Evolutionary conservation across 2,888 invertebrate genomes (phyloP).

Genomic region (Napeogenes sylphis): DNA sequence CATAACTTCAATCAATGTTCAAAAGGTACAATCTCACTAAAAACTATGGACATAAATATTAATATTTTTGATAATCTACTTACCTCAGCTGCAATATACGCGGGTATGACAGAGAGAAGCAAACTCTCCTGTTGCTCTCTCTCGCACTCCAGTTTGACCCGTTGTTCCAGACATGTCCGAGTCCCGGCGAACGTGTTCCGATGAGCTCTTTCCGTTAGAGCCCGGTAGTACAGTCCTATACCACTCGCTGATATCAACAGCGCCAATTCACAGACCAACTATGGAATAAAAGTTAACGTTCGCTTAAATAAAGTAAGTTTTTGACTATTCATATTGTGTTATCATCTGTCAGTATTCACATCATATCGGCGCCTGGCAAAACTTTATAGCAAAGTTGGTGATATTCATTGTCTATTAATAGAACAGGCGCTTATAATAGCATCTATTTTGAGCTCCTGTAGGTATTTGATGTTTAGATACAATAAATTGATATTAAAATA

Average conservation of each 20-base stretch:
- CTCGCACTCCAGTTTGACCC: conserved; percentile 94
- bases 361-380: neutral
- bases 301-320: neutral
- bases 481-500: too few relatives aligned
- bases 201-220: conserved; percentile 91
- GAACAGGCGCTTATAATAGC: conserved; percentile 1
- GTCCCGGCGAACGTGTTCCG: conserved; percentile 93
- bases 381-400: neutral
- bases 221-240: conserved; percentile 92
- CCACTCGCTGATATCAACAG: conserved; percentile 87
- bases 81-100: conserved; percentile 96
- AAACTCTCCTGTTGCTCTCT: conserved; percentile 95
- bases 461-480: neutral
- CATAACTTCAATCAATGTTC: too few relatives aligned
- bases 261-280: conserved; percentile 87
- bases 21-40: too few relatives aligned
- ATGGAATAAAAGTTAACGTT: conserved; percentile 29
- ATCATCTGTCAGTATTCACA: too few relatives aligned
- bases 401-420: neutral
- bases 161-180: conserved; percentile 91
- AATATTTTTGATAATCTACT: conserved; percentile 41
- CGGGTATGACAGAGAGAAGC: conserved; percentile 94
- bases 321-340: conserved; percentile 2
- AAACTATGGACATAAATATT: too few relatives aligned
- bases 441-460: neutral